Percentiles rank a stretch among this genome's conserved stretches.
Evolutionary conservation across 2,888 invertebrate species (phyloP).

Genomic region (Atethmia centrago): DNA sequence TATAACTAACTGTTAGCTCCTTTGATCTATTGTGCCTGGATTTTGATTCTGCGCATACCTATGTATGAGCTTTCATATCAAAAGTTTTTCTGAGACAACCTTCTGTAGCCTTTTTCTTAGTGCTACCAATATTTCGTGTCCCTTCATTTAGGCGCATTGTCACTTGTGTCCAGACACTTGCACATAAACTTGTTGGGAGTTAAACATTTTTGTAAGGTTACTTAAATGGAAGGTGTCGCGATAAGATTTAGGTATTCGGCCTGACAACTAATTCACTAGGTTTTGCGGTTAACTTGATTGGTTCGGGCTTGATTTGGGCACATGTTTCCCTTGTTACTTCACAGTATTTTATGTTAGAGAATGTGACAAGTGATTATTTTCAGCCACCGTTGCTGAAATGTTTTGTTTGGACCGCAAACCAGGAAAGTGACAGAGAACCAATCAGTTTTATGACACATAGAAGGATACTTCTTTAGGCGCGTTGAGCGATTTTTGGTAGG

Average conservation of each 20-base stretch:
- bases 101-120: slow-evolving; percentile 8
- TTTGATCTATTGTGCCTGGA: background rate
- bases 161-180: slow-evolving; percentile 54
- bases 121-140: slow-evolving; percentile 57
- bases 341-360: slow-evolving; percentile 12
- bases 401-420: background rate
- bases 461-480: background rate
- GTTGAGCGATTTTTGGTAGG: no score
- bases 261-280: slow-evolving; percentile 41
- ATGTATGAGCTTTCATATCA: background rate
- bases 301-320: background rate
- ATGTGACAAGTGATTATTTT: slow-evolving; percentile 29
- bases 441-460: background rate
- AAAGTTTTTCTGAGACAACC: background rate
- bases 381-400: background rate
- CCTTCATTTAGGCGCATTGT: slow-evolving; percentile 69
- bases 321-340: slow-evolving; percentile 4
- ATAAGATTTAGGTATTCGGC: slow-evolving; percentile 67
- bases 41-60: background rate
- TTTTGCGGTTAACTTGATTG: slow-evolving; percentile 42
- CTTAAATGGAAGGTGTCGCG: slow-evolving; percentile 69
- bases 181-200: slow-evolving; percentile 73
- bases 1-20: background rate
- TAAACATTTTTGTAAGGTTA: slow-evolving; percentile 64
- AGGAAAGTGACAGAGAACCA: background rate